Evolutionary conservation across 2,888 invertebrate species (phyloP), one percentile per base, ranked within the genome.

Genomic region (Archaeoteleia sp.): DNA sequence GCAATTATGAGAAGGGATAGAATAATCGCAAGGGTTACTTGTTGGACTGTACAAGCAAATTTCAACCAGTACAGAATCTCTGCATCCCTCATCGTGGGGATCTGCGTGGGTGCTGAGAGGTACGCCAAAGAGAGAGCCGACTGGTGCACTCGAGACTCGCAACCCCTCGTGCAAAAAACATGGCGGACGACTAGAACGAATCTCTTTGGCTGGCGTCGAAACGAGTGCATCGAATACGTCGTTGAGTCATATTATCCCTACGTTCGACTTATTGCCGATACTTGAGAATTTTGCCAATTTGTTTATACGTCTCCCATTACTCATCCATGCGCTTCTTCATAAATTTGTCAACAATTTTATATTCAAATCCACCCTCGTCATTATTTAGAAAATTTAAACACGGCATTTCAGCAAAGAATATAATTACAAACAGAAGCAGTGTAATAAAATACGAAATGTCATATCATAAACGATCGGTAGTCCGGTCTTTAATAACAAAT

Each of bases 101-200:
- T 70, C 75, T 67, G 72, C 78, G 78, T 73, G 76, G 79, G 75
- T 76, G 78, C 79, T 78, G 80, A 81, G 82, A 80, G 82, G 73
- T 76, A 79, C 77, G 74, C 77, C 80, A 78, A 81, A 81, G 81
- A 80, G 81, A 80, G 78, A 74, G 67, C 61, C 60, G 70, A 57
- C 63, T 57, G 73, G 78, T 80, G 78, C 79, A 82, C 82, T 82
- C 78, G 82, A 82, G 78, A 76, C 75, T 72, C 73, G 78, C 80
- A 78, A 76, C 80, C 81, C 78, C 75, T 77, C 67, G 72, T 74
- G 72, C 70, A 74, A 78, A 72, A 80, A 82, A 78, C 78, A 82
- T 82, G 82, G 82, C 82, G 71, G 82, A 75, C 78, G 58, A 69
- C 71, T 67, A 66, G 72, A 74, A 70, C 74, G 71, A 54, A 58